Conservation (phyloP, 1,140 invertebrate genomes). For the Amphibalanus amphitrite region DNA sequence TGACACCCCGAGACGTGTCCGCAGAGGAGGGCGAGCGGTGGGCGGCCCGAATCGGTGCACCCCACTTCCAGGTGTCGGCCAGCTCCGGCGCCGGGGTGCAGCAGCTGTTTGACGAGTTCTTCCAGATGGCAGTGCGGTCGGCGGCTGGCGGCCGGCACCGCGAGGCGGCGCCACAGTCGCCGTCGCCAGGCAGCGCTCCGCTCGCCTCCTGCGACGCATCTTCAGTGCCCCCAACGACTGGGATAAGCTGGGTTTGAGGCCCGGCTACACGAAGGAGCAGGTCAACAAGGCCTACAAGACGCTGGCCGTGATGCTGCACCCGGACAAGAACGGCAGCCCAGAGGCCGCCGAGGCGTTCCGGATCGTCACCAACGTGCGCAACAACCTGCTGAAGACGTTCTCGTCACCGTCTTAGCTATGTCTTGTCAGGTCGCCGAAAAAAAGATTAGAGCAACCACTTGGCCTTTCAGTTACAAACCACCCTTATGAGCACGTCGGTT, state of each 20-base stretch:
- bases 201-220: slow-evolving; percentile 20
- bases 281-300: slow-evolving; percentile 31
- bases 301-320: slow-evolving; percentile 31
- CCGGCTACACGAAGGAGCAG: slow-evolving; percentile 26
- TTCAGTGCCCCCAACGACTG: slow-evolving; percentile 2
- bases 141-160: slow-evolving; percentile 32
- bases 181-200: slow-evolving; percentile 33
- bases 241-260: background rate
- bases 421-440: no score
- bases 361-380: slow-evolving; percentile 21
- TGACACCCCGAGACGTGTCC: background rate
- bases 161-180: slow-evolving; percentile 31
- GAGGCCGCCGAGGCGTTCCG: slow-evolving; percentile 35
- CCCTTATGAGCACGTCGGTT: no score
- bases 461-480: no score
- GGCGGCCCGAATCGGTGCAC: slow-evolving; percentile 15
- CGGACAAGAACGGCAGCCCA: slow-evolving; percentile 32
- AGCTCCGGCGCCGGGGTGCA: slow-evolving; percentile 15
- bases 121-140: slow-evolving; percentile 30
- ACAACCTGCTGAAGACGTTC: slow-evolving; percentile 13
- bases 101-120: slow-evolving; percentile 27
- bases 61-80: slow-evolving; percentile 17
- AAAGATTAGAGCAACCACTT: no score
- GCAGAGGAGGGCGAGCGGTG: slow-evolving; percentile 10
- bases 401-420: background rate